Evolutionary conservation across 2,113 vertebrate genomes (phyloP).

Genomic region (Cyprinodon tularosa): DNA sequence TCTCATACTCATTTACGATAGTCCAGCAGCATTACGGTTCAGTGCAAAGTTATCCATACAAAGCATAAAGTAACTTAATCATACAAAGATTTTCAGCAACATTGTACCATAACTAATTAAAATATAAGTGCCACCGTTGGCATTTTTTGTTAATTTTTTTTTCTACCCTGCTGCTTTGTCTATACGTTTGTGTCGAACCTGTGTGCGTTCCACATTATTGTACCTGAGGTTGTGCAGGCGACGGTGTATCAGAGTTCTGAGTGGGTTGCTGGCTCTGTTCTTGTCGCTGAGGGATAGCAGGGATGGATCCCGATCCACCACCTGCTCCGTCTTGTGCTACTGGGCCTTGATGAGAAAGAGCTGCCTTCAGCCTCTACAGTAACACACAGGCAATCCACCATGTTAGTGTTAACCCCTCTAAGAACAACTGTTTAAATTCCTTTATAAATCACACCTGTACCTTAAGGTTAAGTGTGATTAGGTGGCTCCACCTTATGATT

Average conservation of each 20-base stretch:
- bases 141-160: neutral
- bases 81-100: neutral
- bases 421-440: neutral
- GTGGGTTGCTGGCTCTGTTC: conserved; percentile 86
- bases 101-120: neutral
- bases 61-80: too few relatives aligned
- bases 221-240: conserved; percentile 94
- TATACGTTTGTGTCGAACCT: neutral
- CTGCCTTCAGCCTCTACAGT: conserved; percentile 90
- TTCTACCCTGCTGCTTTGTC: neutral
- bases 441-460: too few relatives aligned
- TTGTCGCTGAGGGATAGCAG: conserved; percentile 85
- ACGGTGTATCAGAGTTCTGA: conserved; percentile 90
- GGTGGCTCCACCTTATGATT: too few relatives aligned
- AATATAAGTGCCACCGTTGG: neutral
- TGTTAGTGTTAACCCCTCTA: neutral
- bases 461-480: too few relatives aligned
- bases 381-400: conserved; percentile 35
- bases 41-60: too few relatives aligned
- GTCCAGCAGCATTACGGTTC: too few relatives aligned
- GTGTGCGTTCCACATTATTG: neutral
- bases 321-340: conserved; percentile 82
- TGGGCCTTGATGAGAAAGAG: conserved; percentile 83
- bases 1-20: too few relatives aligned
- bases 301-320: conserved; percentile 81